Percentiles rank a stretch among this genome's conserved stretches.
These are phyloP conservation scores for Sarcophaga caerulescens DNA, from an alignment of 2,888 invertebrate genomes.

Conservation along the genomic window DNA sequence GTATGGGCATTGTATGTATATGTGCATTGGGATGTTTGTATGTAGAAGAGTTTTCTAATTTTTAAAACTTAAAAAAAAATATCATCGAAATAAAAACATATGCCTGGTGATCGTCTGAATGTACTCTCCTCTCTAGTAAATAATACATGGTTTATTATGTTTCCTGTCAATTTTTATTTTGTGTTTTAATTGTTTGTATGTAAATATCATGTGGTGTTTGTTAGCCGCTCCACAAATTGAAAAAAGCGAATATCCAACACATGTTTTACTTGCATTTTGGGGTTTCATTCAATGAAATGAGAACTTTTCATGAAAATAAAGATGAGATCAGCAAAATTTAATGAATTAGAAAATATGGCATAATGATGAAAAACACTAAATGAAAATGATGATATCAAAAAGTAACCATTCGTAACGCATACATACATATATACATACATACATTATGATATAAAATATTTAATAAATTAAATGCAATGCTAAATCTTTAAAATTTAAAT, in stretches of 20 bases:
- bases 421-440: no score
- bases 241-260: constrained; percentile 14
- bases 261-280: constrained; percentile 49
- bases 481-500: constrained; percentile 37
- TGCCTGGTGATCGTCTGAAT: background rate
- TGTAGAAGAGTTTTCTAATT: no score
- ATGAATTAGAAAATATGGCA: constrained; percentile 43
- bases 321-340: constrained; percentile 65
- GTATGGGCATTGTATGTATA: background rate
- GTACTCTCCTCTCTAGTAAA: no score
- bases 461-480: constrained; percentile 13
- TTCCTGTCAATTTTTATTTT: constrained; percentile 59
- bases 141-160: constrained; percentile 29
- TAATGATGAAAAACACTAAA: constrained; percentile 6
- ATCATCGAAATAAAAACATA: background rate
- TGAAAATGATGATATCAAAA: constrained; percentile 12
- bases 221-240: background rate
- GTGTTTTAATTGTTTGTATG: background rate
- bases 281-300: constrained; percentile 6
- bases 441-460: background rate
- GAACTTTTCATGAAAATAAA: constrained; percentile 53
- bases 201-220: constrained; percentile 23
- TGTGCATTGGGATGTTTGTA: no score
- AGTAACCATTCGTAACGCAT: background rate
- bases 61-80: no score